A percentile compares a stretch with the other conserved stretches of the same genome.
Evolutionary conservation across 2,888 invertebrate species (phyloP).

Genomic region (Notocelia uddmanniana): DNA sequence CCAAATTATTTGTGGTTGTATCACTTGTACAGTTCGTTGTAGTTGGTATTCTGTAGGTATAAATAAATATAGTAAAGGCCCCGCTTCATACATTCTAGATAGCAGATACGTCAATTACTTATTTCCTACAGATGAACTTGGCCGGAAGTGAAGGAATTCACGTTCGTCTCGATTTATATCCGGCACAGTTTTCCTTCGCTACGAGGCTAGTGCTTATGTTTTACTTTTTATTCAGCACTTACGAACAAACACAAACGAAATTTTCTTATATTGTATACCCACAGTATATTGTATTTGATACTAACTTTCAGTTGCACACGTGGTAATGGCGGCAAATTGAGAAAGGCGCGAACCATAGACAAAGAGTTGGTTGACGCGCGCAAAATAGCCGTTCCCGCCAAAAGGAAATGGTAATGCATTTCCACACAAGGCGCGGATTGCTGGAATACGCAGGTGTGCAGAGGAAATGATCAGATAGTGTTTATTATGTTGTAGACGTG

Average conservation of each 20-base stretch:
- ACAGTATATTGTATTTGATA: neutral
- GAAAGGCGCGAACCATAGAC: slow-evolving; percentile 42
- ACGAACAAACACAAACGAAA: neutral
- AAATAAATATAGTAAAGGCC: neutral
- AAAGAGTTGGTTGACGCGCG: slow-evolving; percentile 33
- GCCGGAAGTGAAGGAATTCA: slow-evolving; percentile 21
- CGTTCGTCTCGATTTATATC: slow-evolving; percentile 31
- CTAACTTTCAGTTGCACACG: slow-evolving; percentile 26
- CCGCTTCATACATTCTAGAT: neutral
- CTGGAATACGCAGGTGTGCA: slow-evolving; percentile 45
- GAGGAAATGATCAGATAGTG: slow-evolving; percentile 22
- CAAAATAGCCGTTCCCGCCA: slow-evolving; percentile 44
- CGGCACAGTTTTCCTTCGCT: slow-evolving; percentile 15
- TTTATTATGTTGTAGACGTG: slow-evolving; percentile 21
- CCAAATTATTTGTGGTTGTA: slow-evolving; percentile 15
- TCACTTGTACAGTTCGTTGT: neutral
- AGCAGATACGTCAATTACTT: neutral
- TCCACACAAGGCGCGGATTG: slow-evolving; percentile 43
- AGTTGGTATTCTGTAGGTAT: neutral
- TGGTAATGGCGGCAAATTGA: slow-evolving; percentile 42
- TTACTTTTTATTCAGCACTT: neutral
- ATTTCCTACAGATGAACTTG: neutral
- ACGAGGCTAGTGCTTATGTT: neutral
- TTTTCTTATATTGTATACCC: neutral
- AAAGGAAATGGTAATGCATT: slow-evolving; percentile 44